Evolutionary conservation across 2,888 invertebrate genomes (phyloP).

Genomic region (Rugalucina vietnamica): DNA sequence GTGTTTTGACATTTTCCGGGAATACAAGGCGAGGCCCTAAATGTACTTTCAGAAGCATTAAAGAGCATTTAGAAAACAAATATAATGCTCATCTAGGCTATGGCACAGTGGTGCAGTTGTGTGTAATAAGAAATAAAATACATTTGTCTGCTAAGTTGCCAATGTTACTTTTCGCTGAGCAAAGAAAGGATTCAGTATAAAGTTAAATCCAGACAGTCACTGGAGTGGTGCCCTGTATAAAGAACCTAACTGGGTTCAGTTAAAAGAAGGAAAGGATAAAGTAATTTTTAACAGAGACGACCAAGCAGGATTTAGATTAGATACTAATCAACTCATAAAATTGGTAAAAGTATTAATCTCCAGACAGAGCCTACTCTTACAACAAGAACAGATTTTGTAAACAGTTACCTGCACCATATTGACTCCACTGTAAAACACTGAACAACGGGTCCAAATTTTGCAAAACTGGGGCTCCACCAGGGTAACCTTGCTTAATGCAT

Average conservation of each 20-base stretch:
- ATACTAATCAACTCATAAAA: neutral
- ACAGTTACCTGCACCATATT: too few relatives aligned
- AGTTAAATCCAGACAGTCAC: conserved; percentile 9
- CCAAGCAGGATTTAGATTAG: neutral
- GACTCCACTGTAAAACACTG: too few relatives aligned
- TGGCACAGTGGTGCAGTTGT: neutral
- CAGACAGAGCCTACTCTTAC: neutral
- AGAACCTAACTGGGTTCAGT: conserved; percentile 1
- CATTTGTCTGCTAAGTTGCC: neutral
- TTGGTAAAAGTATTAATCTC: neutral
- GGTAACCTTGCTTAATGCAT: too few relatives aligned
- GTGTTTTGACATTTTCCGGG: neutral
- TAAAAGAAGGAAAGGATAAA: neutral
- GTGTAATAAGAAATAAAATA: neutral
- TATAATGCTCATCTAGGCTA: neutral
- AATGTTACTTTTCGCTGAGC: conserved; percentile 2
- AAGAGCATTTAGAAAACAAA: neutral
- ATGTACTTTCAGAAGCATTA: neutral
- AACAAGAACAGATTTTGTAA: conserved; percentile 1
- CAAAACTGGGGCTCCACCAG: too few relatives aligned
- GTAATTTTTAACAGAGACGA: conserved; percentile 3
- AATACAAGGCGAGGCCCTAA: neutral
- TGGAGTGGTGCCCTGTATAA: conserved; percentile 2
- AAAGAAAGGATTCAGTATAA: conserved; percentile 6
- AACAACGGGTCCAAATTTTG: too few relatives aligned